Base-by-base conservation (phyloP, 2,888 invertebrate genomes). In the Epinotia bilunana region DNA sequence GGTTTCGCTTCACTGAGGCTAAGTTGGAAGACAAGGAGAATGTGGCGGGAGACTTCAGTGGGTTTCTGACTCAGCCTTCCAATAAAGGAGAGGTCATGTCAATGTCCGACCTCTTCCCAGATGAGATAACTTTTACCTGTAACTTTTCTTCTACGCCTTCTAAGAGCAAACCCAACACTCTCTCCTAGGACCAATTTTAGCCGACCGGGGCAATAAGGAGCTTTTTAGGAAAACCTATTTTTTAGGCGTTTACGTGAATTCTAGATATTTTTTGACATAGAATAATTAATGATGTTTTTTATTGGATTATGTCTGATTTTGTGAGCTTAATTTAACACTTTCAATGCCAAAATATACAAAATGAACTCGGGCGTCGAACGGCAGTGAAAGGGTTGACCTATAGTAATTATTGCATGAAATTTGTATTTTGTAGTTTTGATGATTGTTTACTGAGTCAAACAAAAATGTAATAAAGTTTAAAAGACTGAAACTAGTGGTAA, bases 101-200 rank as follows among this genome's bases (percentile, higher is more conserved):
- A 0, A 91, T 94, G 86, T 94, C 94, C 0, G 94, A 93, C 53
- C 88, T 92, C 64, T 93, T 94, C 62, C 85, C 87, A 0, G 94
- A 94, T 1, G 94, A 94, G 23, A 84, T 94, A 85, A 88, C 92
- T 0, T 92, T 93, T 68, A 91, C 90, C 78, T 93, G 93, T 78
- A 94, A 94, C 74, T 94, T 92, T 77, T 93, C 94, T 3, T 94
- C 94, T 2, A 94, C 94, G 20, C 94, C 94, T 16, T 94, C 94
- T 2, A 94, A 93, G 78, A 93, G 88, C 78, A 92, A 93, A 80
- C 80, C 88, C 16, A 88, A 91, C n/a, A 90, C 88, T 81, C 81
- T 87, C 71, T 83, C 88, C 76, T 89, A 87, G 80, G 23, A 62
- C 73, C 23, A 62, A 58, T 76, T 65, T 57, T 46, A 60, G 53